A percentile compares a stretch with the other conserved stretches of the same genome.
Evolutionary conservation across 2,797 vertebrate genomes (phyloP).

Genomic region (Pogonophryne albipinna): DNA sequence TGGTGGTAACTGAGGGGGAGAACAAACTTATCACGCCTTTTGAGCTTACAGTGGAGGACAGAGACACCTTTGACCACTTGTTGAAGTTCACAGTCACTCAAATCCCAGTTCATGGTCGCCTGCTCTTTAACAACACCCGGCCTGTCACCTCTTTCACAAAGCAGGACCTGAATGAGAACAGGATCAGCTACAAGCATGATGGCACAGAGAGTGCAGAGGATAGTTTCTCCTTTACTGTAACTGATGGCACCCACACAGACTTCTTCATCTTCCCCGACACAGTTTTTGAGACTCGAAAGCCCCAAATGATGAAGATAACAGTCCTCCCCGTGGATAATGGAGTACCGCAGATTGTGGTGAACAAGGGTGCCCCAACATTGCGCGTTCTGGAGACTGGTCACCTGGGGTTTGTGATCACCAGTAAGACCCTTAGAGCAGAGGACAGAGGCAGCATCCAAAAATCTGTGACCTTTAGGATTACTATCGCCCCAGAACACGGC

Average conservation of each 20-base stretch:
- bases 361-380: constrained; percentile 92
- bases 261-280: constrained; percentile 97
- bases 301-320: constrained; percentile 92
- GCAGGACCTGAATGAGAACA: constrained; percentile 96
- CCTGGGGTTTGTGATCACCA: constrained; percentile 93
- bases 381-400: constrained; percentile 88
- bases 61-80: constrained; percentile 90
- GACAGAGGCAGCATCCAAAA: constrained; percentile 90
- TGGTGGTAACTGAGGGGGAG: constrained; percentile 90
- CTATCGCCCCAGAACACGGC: constrained; percentile 88
- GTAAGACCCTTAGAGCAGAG: constrained; percentile 92
- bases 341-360: constrained; percentile 90
- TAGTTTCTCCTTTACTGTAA: constrained; percentile 96
- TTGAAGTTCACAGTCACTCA: constrained; percentile 93
- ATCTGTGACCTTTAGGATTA: constrained; percentile 90
- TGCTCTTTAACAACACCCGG: constrained; percentile 90
- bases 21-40: constrained; percentile 96
- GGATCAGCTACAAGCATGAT: constrained; percentile 96
- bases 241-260: constrained; percentile 94
- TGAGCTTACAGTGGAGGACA: constrained; percentile 94
- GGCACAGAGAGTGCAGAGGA: constrained; percentile 91
- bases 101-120: constrained; percentile 90
- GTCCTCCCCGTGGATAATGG: constrained; percentile 92
- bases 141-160: constrained; percentile 91
- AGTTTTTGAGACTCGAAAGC: constrained; percentile 90